Percentiles rank a stretch among this genome's conserved stretches.
phyloP scores from a whole-genome alignment of 2,113 vertebrate species.

The Scomber scombrus region DNA sequence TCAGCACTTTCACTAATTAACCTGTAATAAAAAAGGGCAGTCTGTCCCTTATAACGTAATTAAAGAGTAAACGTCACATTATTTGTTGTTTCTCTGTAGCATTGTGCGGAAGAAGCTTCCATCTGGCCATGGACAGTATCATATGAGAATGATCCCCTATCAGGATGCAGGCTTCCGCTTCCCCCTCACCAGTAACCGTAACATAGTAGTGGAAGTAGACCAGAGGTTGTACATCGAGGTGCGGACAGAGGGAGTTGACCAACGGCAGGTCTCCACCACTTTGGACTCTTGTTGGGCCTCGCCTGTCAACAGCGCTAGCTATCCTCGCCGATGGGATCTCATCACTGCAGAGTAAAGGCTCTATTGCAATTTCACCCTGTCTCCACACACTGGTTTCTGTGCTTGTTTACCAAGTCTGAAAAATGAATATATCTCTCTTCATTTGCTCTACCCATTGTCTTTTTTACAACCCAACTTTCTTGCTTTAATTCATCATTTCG shows the following conservation, averaged over 20 bases:
- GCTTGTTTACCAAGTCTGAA: background rate
- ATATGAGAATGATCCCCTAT: constrained; percentile 70
- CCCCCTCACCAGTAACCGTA: constrained; percentile 28
- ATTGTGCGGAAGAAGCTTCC: constrained; percentile 67
- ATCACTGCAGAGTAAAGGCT: constrained; percentile 66
- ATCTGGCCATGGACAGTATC: constrained; percentile 62
- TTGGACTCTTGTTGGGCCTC: constrained; percentile 83
- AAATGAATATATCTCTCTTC: no score
- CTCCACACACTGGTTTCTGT: background rate
- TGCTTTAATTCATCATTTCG: background rate
- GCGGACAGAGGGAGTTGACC: constrained; percentile 70
- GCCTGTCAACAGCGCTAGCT: constrained; percentile 46
- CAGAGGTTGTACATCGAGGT: constrained; percentile 72
- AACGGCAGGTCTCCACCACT: constrained; percentile 63
- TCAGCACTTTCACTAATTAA: no score
- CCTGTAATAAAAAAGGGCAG: no score
- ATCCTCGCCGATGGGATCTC: constrained; percentile 74
- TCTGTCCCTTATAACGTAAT: background rate
- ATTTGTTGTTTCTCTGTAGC: constrained; percentile 47
- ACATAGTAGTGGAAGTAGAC: constrained; percentile 59
- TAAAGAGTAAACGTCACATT: background rate
- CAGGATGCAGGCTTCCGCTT: constrained; percentile 64
- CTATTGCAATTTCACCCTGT: constrained; percentile 16
- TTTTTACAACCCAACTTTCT: background rate
- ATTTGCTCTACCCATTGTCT: no score